phyloP scores from a whole-genome alignment of 2,888 invertebrate genomes.

The Anodontia alba region DNA sequence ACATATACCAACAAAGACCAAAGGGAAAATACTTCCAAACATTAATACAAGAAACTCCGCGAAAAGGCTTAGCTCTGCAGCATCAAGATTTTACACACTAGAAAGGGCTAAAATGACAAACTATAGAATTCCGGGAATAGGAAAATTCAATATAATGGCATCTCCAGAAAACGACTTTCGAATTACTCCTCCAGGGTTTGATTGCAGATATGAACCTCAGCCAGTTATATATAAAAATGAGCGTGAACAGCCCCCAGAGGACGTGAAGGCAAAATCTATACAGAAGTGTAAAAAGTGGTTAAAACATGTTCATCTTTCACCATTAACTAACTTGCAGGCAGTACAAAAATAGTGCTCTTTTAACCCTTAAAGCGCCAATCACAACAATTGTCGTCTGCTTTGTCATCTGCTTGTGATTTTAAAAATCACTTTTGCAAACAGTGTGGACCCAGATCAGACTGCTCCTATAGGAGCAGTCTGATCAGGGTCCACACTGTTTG shows the following conservation, averaged over 20 bases:
- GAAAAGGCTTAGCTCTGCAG: conserved; percentile 16
- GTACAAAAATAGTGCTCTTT: background rate
- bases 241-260: conserved; percentile 72
- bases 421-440: too few species aligned
- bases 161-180: conserved; percentile 71
- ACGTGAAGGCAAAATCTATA: conserved; percentile 72
- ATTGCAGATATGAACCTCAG: conserved; percentile 75
- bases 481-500: too few species aligned
- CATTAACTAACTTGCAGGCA: background rate
- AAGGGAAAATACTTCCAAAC: conserved; percentile 21
- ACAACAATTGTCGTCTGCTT: too few species aligned
- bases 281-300: conserved; percentile 78
- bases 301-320: conserved; percentile 14
- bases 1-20: background rate
- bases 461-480: too few species aligned
- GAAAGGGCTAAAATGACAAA: conserved; percentile 9
- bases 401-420: too few species aligned
- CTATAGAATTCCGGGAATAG: conserved; percentile 67
- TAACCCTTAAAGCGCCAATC: too few species aligned
- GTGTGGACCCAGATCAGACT: too few species aligned
- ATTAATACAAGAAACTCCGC: conserved; percentile 44
- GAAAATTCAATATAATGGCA: conserved; percentile 59
- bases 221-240: conserved; percentile 68
- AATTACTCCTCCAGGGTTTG: conserved; percentile 78
- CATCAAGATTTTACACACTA: conserved; percentile 32